phyloP scores from a whole-genome alignment of 2,113 vertebrate genomes.

The Mobula hypostoma region DNA sequence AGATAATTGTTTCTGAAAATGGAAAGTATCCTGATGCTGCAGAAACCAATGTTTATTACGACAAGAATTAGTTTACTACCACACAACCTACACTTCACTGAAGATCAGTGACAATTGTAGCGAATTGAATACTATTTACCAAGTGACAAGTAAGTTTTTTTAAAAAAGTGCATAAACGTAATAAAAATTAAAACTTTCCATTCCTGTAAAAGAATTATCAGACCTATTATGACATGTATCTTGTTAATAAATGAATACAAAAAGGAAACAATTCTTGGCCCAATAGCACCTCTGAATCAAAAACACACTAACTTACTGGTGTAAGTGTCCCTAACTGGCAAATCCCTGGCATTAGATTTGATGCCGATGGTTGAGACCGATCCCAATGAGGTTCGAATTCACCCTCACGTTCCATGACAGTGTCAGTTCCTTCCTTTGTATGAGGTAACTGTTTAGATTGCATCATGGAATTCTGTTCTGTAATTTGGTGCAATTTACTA shows the following conservation, averaged over 20 bases:
- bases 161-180: not conserved
- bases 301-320: constrained; percentile 47
- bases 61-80: not conserved
- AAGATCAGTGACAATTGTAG: not conserved
- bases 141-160: not conserved
- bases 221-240: not conserved
- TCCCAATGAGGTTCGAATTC: constrained; percentile 25
- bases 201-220: not conserved
- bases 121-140: not conserved
- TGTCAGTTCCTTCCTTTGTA: not conserved
- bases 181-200: not conserved
- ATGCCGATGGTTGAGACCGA: not conserved
- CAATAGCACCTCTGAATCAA: not conserved
- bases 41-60: not conserved
- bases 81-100: not conserved
- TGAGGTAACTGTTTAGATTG: not conserved
- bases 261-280: not conserved
- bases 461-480: not conserved
- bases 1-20: not conserved
- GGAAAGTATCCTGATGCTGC: not conserved
- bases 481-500: not conserved
- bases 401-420: not conserved
- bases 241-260: not conserved
- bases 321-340: constrained; percentile 39
- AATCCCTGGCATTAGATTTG: constrained; percentile 40